phyloP scores from a whole-genome alignment of 2,113 vertebrate genomes.

The Saccopteryx leptura region DNA sequence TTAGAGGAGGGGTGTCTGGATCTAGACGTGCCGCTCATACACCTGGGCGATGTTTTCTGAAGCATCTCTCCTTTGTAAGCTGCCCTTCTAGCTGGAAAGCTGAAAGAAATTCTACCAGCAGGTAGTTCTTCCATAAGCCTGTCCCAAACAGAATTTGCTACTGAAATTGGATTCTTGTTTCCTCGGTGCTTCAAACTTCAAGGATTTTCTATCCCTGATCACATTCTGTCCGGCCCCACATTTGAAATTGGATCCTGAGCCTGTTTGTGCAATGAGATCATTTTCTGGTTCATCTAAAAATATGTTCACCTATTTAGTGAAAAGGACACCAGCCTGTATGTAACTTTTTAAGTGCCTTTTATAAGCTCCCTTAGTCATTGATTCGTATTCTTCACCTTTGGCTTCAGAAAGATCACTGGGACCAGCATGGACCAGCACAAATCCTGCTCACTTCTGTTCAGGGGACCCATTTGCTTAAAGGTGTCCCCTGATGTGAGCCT shows the following conservation, averaged over 20 bases:
- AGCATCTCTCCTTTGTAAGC: not conserved
- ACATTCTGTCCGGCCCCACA: not conserved
- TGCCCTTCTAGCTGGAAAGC: not conserved
- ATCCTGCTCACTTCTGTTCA: not conserved
- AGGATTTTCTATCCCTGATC: not conserved
- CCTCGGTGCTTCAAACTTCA: not conserved
- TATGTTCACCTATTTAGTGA: not conserved
- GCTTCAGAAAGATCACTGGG: not conserved
- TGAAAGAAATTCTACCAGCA: not conserved
- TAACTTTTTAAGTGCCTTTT: not conserved
- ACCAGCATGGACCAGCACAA: too few relatives aligned
- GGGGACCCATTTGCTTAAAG: too few relatives aligned
- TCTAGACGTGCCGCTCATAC: not conserved
- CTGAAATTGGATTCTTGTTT: not conserved
- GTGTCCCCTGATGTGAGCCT: not conserved
- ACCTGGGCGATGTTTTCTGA: not conserved
- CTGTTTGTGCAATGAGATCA: not conserved
- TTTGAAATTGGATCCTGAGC: not conserved
- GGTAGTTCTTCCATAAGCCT: not conserved
- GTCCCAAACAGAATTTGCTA: not conserved
- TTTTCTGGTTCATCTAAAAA: not conserved
- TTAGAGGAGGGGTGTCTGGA: not conserved
- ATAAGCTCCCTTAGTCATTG: too few relatives aligned
- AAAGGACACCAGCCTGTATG: not conserved
- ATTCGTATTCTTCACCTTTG: not conserved